phyloP scores from a whole-genome alignment of 2,113 vertebrate genomes.

The Oncorhynchus mykiss region DNA sequence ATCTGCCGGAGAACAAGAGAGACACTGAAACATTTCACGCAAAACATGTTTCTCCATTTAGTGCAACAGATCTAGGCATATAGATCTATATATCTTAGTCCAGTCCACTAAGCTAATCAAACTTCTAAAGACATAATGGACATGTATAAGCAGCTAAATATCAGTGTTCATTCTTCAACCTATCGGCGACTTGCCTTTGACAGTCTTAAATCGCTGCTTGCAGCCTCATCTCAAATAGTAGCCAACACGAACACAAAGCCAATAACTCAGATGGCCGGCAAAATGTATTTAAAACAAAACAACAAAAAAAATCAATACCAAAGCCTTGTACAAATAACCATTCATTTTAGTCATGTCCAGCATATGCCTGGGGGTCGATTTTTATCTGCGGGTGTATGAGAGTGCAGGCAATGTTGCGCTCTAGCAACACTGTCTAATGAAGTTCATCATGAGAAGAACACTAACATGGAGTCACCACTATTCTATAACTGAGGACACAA shows the following conservation, averaged over 20 bases:
- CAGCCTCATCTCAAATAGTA: background rate
- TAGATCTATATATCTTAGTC: too few relatives aligned
- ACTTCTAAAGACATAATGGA: too few relatives aligned
- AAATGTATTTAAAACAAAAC: constrained; percentile 67
- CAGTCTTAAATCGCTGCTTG: background rate
- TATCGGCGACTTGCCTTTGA: background rate
- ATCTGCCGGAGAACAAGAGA: too few relatives aligned
- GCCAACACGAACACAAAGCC: constrained; percentile 61
- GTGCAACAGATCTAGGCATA: too few relatives aligned
- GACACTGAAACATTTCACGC: too few relatives aligned
- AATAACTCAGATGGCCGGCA: constrained; percentile 64
- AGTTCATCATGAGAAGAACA: too few relatives aligned
- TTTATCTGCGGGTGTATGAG: constrained; percentile 43
- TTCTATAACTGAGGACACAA: too few relatives aligned
- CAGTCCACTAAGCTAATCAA: too few relatives aligned
- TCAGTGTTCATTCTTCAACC: too few relatives aligned
- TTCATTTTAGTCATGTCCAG: constrained; percentile 55
- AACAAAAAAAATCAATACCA: constrained; percentile 63
- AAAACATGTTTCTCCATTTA: too few relatives aligned
- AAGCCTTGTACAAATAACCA: constrained; percentile 63
- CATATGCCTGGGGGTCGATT: constrained; percentile 62
- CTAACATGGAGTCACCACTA: too few relatives aligned
- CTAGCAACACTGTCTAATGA: constrained; percentile 24
- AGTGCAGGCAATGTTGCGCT: constrained; percentile 40
- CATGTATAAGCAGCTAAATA: too few relatives aligned